phyloP scores from a whole-genome alignment of 2,888 invertebrate genomes.

The Ochropacha duplaris region DNA sequence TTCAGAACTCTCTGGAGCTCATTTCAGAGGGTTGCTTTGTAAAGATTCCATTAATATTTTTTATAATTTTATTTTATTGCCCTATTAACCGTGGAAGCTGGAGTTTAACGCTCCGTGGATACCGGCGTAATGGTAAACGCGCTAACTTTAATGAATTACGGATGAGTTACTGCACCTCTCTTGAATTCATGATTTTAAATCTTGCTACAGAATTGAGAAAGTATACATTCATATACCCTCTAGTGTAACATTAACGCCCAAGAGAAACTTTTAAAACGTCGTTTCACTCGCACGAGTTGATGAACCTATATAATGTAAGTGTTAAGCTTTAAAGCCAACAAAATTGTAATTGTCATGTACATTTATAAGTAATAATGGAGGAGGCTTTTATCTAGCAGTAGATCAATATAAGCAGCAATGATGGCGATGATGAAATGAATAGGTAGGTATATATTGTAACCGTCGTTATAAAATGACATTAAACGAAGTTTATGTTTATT shows the following conservation, averaged over 20 bases:
- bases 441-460: no score
- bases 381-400: no score
- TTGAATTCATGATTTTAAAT: conserved; percentile 73
- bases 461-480: no score
- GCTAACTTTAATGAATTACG: conserved; percentile 79
- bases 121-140: conserved; percentile 67
- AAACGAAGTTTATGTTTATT: no score
- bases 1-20: conserved; percentile 18
- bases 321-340: not conserved
- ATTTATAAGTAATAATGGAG: not conserved
- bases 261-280: conserved; percentile 12
- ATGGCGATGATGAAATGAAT: no score
- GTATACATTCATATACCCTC: conserved; percentile 51
- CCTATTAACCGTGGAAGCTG: conserved; percentile 63
- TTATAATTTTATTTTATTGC: conserved; percentile 70
- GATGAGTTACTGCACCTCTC: conserved; percentile 68
- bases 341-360: no score
- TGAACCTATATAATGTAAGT: not conserved
- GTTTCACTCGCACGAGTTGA: not conserved
- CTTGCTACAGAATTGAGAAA: conserved; percentile 63
- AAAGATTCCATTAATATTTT: conserved; percentile 50
- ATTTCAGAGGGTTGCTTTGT: conserved; percentile 38
- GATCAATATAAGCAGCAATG: no score
- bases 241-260: conserved; percentile 25
- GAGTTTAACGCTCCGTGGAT: conserved; percentile 63